These are phyloP conservation scores for Drosophila pruinosa DNA, from an alignment of 1,140 invertebrate genomes.

Conservation along the genomic window DNA sequence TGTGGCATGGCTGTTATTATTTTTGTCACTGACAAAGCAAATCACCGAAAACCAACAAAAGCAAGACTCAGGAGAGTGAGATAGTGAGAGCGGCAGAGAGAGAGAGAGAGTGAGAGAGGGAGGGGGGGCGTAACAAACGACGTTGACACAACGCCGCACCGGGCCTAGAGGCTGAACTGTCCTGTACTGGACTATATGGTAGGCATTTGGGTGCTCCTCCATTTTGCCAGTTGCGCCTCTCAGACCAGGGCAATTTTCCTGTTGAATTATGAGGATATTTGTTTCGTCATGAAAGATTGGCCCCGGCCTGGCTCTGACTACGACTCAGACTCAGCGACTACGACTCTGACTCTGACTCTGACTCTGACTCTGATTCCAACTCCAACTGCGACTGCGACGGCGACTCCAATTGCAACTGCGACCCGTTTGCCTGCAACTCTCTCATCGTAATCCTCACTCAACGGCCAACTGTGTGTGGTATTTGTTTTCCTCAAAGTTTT, in stretches of 20 bases:
- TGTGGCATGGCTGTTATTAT: constrained; percentile 74
- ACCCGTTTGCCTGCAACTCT: constrained; percentile 17
- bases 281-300: constrained; percentile 81
- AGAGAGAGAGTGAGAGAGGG: neutral
- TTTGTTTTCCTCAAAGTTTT: constrained; percentile 13
- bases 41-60: constrained; percentile 70
- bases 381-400: neutral
- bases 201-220: constrained; percentile 9
- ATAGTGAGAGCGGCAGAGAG: neutral
- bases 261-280: constrained; percentile 82
- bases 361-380: neutral
- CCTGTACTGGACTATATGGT: constrained; percentile 21
- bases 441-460: constrained; percentile 65
- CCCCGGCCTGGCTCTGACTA: constrained; percentile 34
- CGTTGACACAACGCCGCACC: constrained; percentile 31
- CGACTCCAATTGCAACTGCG: constrained; percentile 19
- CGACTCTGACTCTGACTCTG: neutral
- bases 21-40: constrained; percentile 80
- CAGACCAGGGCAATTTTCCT: constrained; percentile 70
- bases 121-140: constrained; percentile 56
- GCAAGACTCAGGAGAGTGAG: neutral
- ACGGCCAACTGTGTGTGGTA: constrained; percentile 41
- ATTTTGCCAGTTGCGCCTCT: neutral
- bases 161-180: constrained; percentile 25
- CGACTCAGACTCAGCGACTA: neutral